Base-by-base conservation (phyloP, 2,797 vertebrate species). In the Sebastes taczanowskii region DNA sequence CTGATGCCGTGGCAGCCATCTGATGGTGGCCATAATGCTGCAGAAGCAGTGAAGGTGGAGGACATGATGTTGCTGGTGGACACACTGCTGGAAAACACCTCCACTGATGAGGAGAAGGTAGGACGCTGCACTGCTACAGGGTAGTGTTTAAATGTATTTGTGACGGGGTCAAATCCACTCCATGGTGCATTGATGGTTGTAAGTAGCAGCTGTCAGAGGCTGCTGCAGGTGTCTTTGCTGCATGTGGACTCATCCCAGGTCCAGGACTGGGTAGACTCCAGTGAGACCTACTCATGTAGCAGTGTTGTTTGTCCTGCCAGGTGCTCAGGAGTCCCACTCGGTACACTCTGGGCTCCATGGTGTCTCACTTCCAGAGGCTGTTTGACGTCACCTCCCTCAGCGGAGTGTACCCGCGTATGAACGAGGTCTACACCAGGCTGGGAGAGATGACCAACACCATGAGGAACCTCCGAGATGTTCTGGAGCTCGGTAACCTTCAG, bases 301-400 rank as follows among this genome's bases (percentile, higher is more conserved):
- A 34, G 34, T 34, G 34, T 0, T 11, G 34, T 34, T 34, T 46
- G 27, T 77, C 67, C 74, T 35, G 34, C 79, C 23, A 98, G 97
- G 93, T 91, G 65, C 90, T 89, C 80, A 88, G 85, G 59, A 92
- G 86, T 16, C 94, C 94, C 0, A 95, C 97, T 9, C 89, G 92
- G 18, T 85, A 94, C 81, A 95, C 95, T 3, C 94, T 98, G 82
- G 90, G 88, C 70, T 95, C 96, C 22, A 96, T 98, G 77, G 96
- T 99, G 62, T 95, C 94, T 42, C 97, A 98, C 89, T 98, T 99
- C 86, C 97, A 98, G 94, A 97, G 96, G 84, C 71, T 98, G 73
- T 98, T 98, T 86, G 97, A 98, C 7, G 96, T 97, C 7, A 91
- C 80, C 30, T 97, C 96, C 53, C 85, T 98, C 76, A 94, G 77